Conservation (phyloP, 2,797 vertebrate species). For the Oreochromis grahami region DNA sequence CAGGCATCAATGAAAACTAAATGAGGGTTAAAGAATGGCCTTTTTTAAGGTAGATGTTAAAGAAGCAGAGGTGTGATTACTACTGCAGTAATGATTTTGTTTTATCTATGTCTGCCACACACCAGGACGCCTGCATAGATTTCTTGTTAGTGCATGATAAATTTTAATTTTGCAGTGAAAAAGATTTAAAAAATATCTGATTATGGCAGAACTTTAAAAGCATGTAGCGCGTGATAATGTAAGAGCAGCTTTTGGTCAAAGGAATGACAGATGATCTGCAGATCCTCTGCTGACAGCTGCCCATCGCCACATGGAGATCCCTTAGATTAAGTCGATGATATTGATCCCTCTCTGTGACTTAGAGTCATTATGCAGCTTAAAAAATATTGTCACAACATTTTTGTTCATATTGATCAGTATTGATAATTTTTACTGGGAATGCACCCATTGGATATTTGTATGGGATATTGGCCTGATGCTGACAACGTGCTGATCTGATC, state of each 20-base stretch:
- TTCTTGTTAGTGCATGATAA: not conserved
- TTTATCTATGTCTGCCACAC: not conserved
- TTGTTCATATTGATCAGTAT: not conserved
- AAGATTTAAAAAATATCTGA: not conserved
- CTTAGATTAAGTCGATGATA: not conserved
- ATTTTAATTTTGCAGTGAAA: not conserved
- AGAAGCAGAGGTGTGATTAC: not conserved
- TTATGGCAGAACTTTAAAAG: not conserved
- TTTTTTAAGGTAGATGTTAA: not conserved
- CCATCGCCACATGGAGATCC: not conserved
- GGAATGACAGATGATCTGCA: not conserved
- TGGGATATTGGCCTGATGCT: not conserved
- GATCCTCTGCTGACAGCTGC: not conserved
- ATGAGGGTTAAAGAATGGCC: not conserved
- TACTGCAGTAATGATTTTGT: not conserved
- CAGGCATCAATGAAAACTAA: not conserved
- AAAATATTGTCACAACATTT: not conserved
- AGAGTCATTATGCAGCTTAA: not conserved
- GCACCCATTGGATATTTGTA: not conserved
- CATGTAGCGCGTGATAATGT: not conserved
- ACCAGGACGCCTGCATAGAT: not conserved
- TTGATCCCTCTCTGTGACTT: not conserved
- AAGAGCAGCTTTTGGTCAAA: constrained; percentile 5
- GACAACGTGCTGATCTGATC: not conserved
- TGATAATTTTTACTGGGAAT: not conserved